phyloP scores from a whole-genome alignment of 2,797 vertebrate genomes.

The Spondyliosoma cantharus region DNA sequence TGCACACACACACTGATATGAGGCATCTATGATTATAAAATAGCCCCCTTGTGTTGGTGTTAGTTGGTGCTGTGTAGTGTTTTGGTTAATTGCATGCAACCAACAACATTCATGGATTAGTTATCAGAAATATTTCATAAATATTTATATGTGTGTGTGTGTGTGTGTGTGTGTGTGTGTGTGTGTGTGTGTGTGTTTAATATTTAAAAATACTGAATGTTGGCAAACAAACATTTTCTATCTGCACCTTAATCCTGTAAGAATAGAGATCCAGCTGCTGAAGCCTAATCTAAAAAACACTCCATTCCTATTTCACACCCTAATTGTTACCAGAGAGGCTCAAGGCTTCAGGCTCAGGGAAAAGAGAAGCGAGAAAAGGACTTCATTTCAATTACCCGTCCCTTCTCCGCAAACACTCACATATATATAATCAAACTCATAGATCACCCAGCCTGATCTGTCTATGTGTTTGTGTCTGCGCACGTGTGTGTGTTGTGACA shows the following conservation, averaged over 20 bases:
- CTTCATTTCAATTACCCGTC: conserved; percentile 66
- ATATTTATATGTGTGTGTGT: no score
- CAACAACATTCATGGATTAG: no score
- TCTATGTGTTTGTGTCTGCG: conserved; percentile 18
- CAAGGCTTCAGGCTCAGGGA: conserved; percentile 40
- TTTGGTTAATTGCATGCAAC: conserved; percentile 3
- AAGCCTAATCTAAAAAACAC: conserved; percentile 2
- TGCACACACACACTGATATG: not conserved
- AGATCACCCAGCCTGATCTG: conserved; percentile 39
- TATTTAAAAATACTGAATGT: not conserved
- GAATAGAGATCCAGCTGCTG: not conserved
- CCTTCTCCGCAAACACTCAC: conserved; percentile 31
- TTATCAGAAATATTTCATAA: no score
- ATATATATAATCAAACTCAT: conserved; percentile 29
- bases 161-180: not conserved
- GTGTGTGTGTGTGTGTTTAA: not conserved
- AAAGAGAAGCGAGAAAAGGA: conserved; percentile 13
- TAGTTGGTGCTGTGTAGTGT: not conserved
- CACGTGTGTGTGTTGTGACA: not conserved
- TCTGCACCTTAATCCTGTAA: not conserved
- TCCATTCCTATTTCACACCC: conserved; percentile 27
- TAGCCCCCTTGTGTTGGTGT: no score
- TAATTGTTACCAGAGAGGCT: conserved; percentile 40
- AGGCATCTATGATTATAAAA: not conserved
- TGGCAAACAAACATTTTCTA: not conserved